Base-by-base conservation (phyloP, 1,140 invertebrate genomes). In the Euglossa dilemma region DNA sequence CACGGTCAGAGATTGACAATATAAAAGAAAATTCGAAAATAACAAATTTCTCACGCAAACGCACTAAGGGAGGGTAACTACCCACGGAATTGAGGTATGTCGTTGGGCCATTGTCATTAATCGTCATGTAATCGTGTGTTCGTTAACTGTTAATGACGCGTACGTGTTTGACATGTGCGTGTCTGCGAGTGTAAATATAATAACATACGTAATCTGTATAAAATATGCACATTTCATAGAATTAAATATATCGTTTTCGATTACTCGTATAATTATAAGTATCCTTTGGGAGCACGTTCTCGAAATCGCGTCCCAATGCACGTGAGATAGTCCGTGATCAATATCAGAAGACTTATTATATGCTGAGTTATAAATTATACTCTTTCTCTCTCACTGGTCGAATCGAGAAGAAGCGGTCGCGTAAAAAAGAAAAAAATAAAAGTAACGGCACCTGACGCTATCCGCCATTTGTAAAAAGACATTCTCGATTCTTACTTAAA, bases 1-100 rank as follows among this genome's bases (percentile, higher is more conserved):
- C 59, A 59, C 20, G 43, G 52, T 59, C 73, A 78, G 75, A 78
- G 63, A n/a, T n/a, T 43, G 6, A 57, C 23, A 20, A 57, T n/a
- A 7, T 83, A 72, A 43, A 43, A 45, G 11, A 43, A n/a, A 66
- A 52, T 57, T 25, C 18, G 9, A 43, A 36, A 56, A 6, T 16
- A 28, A 52, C 18, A 61, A 69, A 20, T 59, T 75, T 85, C 80
- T 54, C 69, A 45, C 64, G 81, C 91, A 89, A 92, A 92, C 83
- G 87, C 89, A 93, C 83, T 83, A 70, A 84, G 85, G 83, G 71
- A 79, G 86, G 90, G 86, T 94, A 92, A 92, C 89, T 90, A 89
- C 79, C 89, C 83, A 89, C 85, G 69, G 86, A 84, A 87, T 85
- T 93, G 93, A 94, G 93, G 93, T 94, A 94, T 93, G 90, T 94